Evolutionary conservation across 1,140 invertebrate genomes (phyloP), one percentile per base, ranked within the genome.

Genomic region (Drosophila gunungcola): DNA sequence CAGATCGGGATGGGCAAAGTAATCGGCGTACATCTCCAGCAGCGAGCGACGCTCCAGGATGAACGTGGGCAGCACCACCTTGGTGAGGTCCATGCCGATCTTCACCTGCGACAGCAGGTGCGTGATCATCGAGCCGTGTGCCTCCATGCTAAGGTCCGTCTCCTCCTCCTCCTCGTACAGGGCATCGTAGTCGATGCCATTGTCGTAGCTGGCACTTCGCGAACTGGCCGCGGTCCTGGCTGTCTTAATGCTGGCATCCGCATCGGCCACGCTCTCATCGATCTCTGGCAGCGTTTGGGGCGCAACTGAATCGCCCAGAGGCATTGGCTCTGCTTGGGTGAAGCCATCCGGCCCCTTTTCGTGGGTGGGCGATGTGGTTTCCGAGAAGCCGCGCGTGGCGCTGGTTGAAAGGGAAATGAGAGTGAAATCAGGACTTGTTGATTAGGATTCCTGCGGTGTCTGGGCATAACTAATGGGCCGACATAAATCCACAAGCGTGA

Each of bases 1-100:
- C 80, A 99, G 95, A 93, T 99, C 97, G 1, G 98, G 97, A 95
- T 99, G 98, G 25, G 98, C 98, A 94, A 99, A 99, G 91, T 98
- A 99, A 94, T 99, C 98, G 12, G 98, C 97, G 91, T 99, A 98
- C 97, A 99, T 99, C 93, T 99, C 98, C 41, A 99, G 93, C 39
- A 99, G 94, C 2, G 98, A 99, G 69, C 98, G 94, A 78, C 98
- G 95, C 91, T 99, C 98, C 77, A 99, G 93, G 73, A 99, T 99
- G 91, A 99, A 99, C 11, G 97, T 98, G n/a, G 98, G 98, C 62
- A 99, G 93, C 36, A 97, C 97, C 60, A 99, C 98, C 95, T 99
- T 99, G 3, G 98, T 99, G 80, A 99, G 94, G 93, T 99, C 98
- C 98, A 99, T 99, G 49, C 98, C 98, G 89, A 99, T 99, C 93